Conservation (phyloP, 2,888 invertebrate genomes). For the Dasysyrphus tricinctus region DNA sequence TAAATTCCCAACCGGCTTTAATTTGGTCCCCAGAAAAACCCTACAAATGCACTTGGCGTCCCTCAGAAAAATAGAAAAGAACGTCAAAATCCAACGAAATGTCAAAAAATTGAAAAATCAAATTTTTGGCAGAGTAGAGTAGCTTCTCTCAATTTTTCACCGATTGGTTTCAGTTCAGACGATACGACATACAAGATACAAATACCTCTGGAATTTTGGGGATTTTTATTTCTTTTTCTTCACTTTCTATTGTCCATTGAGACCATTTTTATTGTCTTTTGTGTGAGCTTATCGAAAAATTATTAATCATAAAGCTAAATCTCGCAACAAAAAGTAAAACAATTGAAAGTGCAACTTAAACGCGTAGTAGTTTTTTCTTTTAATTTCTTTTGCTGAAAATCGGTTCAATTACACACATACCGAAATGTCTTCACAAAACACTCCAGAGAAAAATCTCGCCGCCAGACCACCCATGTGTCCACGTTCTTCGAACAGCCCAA, state of each 20-base stretch:
- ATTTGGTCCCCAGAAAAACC: conserved; percentile 8
- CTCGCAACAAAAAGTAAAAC: background rate
- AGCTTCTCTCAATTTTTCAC: conserved; percentile 23
- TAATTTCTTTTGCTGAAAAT: background rate
- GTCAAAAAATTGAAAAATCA: conserved; percentile 31
- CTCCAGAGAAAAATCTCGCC: conserved; percentile 80
- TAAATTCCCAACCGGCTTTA: conserved; percentile 56
- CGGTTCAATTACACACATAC: background rate
- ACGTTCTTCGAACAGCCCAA: conserved; percentile 78
- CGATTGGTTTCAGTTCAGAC: background rate
- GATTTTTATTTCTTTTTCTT: background rate
- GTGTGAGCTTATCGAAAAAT: conserved; percentile 2
- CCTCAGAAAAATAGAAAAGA: background rate
- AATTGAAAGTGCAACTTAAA: conserved; percentile 3
- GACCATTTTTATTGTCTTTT: conserved; percentile 10
- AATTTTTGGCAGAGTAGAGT: conserved; percentile 39
- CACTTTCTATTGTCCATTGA: conserved; percentile 7
- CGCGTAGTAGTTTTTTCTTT: conserved; percentile 14
- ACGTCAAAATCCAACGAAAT: conserved; percentile 42
- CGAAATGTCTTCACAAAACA: conserved; percentile 80
- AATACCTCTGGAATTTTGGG: conserved; percentile 12
- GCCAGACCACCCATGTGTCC: conserved; percentile 80
- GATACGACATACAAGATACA: background rate
- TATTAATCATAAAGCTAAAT: background rate
- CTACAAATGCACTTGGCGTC: conserved; percentile 45